phyloP scores from a whole-genome alignment of 2,797 vertebrate genomes.

The Okamejei kenojei region DNA sequence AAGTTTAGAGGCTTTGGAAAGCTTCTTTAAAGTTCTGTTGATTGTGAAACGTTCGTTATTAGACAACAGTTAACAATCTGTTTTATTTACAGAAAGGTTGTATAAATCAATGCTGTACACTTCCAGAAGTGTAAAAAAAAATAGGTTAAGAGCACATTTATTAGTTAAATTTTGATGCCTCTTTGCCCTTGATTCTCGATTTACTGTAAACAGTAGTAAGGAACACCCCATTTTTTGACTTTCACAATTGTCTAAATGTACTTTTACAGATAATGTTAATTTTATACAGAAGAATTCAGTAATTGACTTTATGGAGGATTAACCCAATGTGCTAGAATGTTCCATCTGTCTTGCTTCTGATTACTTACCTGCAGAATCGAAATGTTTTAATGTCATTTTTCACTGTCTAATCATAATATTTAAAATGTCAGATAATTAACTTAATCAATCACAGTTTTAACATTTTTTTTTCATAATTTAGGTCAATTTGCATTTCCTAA shows the following conservation, averaged over 20 bases:
- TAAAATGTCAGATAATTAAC: conserved; percentile 28
- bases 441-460: conserved; percentile 19
- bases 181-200: conserved; percentile 30
- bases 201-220: conserved; percentile 29
- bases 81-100: conserved; percentile 21
- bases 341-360: conserved; percentile 37
- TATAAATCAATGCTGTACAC: conserved; percentile 34
- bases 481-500: not conserved
- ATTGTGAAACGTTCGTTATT: not conserved
- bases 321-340: conserved; percentile 33
- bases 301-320: conserved; percentile 35
- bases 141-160: conserved; percentile 31
- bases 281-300: conserved; percentile 36
- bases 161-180: conserved; percentile 16
- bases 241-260: conserved; percentile 37
- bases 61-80: conserved; percentile 6
- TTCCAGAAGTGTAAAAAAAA: conserved; percentile 31
- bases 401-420: conserved; percentile 9
- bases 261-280: conserved; percentile 38
- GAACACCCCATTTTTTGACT: conserved; percentile 33
- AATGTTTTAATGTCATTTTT: conserved; percentile 34
- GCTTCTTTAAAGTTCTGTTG: conserved; percentile 16
- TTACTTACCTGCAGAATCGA: conserved; percentile 29
- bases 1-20: conserved; percentile 24
- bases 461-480: conserved; percentile 14